Base-by-base conservation (phyloP, 1,140 invertebrate species). In the Campoletis sonorensis region DNA sequence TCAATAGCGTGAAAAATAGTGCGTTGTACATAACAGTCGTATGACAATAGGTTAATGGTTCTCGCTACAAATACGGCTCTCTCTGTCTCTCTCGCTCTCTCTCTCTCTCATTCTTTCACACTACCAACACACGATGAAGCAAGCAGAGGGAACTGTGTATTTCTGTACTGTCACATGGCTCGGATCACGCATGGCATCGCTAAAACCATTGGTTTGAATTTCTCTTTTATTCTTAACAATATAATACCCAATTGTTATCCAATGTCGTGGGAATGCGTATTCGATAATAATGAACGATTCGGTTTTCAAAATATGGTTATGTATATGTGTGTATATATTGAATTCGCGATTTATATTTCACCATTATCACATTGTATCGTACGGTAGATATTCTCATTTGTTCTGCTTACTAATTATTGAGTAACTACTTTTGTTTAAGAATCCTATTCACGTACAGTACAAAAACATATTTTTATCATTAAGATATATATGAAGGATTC, bases 1-100 rank as follows among this genome's bases (percentile, higher is more conserved):
- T 75, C 72, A 75, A 75, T 73, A 26, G 71, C 71, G 71, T 73
- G 71, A 73, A 73, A 73, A 73, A 51, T 73, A 73, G 71, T 73
- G n/a, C 40, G 27, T 71, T 71, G 68, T 71, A 71, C 68, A 49
- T 40, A 67, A 26, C 61, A 49, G 71, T 49, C 16, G 40, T 21
- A 26, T 18, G 40, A 73, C 71, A 73, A 73, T 30, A 51, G 40
- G 68, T 71, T 71, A 71, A 71, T 71, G 68, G 68, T 37, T 71
- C 27, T 71, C 68, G 68, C 27, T 37, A 71, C 68, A 71, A 71
- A 71, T 71, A 33, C 33, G 33, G 30, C 68, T 26, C 27, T 68
- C 27, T 3, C 40, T 45, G 5, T 45, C 40, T 1, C 13, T 45
- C 40, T 45, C 27, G 7, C 40, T 45, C 40, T 45, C n/a, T n/a